These are phyloP conservation scores for Typhlichthys subterraneus DNA, from an alignment of 2,797 vertebrate genomes.

Conservation along the genomic window DNA sequence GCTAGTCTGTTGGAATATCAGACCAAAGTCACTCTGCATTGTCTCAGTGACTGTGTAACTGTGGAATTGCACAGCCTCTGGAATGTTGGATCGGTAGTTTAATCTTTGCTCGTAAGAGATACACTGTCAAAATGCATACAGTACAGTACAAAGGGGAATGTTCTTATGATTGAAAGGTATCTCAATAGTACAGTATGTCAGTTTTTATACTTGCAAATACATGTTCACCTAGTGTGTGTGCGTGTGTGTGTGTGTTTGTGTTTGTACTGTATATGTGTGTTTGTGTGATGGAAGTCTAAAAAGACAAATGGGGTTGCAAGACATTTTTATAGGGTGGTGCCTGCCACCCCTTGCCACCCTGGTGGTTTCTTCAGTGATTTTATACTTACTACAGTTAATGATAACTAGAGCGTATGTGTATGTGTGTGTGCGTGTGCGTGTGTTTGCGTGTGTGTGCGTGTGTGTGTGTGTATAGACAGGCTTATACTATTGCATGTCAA, in stretches of 20 bases:
- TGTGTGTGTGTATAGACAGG: not conserved
- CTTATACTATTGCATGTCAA: not conserved
- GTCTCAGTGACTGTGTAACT: constrained; percentile 35
- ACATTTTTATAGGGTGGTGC: too few species aligned
- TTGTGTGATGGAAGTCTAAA: not conserved
- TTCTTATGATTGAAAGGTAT: too few species aligned
- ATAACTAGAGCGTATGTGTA: not conserved
- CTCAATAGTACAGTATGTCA: too few species aligned
- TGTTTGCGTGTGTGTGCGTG: constrained; percentile 1
- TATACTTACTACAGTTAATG: too few species aligned
- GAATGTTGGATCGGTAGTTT: not conserved
- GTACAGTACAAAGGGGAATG: too few species aligned
- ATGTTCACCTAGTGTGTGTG: not conserved
- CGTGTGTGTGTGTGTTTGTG: constrained; percentile 6
- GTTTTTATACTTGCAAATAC: too few species aligned
- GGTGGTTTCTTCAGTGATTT: too few species aligned
- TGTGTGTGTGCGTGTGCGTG: constrained; percentile 9
- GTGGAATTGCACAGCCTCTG: not conserved
- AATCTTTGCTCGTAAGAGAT: not conserved
- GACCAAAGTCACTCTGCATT: constrained; percentile 42
- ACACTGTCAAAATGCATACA: too few species aligned
- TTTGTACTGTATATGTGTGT: not conserved
- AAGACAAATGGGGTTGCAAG: too few species aligned
- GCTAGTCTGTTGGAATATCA: constrained; percentile 66
- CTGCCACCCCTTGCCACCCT: too few species aligned